phyloP scores from a whole-genome alignment of 2,888 invertebrate genomes.

The Cheilosia pagana region DNA sequence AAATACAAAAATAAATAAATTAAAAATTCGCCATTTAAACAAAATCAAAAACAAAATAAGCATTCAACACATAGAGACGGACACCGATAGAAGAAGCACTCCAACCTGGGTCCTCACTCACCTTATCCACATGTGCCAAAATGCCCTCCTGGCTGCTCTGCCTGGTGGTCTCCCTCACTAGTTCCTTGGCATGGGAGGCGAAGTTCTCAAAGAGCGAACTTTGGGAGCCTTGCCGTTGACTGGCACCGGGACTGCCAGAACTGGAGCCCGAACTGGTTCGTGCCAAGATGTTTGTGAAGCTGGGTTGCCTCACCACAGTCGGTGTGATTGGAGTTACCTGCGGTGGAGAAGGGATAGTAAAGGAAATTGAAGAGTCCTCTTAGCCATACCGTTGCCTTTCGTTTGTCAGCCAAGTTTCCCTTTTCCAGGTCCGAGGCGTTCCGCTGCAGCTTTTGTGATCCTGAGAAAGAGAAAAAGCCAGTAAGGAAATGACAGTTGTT shows the following conservation, averaged over 20 bases:
- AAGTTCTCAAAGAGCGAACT: constrained; percentile 94
- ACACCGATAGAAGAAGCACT: constrained; percentile 42
- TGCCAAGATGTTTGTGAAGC: constrained; percentile 85
- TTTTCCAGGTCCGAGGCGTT: constrained; percentile 79
- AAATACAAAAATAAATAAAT: constrained; percentile 20
- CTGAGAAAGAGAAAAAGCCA: background rate
- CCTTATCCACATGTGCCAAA: constrained; percentile 95
- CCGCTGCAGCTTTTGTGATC: constrained; percentile 82
- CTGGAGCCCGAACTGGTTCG: constrained; percentile 87
- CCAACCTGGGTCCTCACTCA: constrained; percentile 80
- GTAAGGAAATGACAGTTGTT: background rate
- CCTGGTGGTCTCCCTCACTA: constrained; percentile 93
- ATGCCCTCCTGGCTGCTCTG: constrained; percentile 95
- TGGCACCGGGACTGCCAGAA: constrained; percentile 84
- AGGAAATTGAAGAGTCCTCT: too few species aligned
- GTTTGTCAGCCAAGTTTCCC: constrained; percentile 75
- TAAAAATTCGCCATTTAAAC: constrained; percentile 75
- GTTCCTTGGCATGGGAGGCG: constrained; percentile 93
- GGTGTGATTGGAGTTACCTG: constrained; percentile 85
- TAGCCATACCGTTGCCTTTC: constrained; percentile 80
- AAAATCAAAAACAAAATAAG: constrained; percentile 67
- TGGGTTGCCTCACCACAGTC: constrained; percentile 84
- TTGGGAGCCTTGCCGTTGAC: constrained; percentile 91
- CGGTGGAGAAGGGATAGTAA: background rate
- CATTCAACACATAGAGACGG: constrained; percentile 37